Percentiles rank a stretch among this genome's conserved stretches.
phyloP scores from a whole-genome alignment of 2,113 vertebrate species.

The Tenebrosternarchus preto region DNA sequence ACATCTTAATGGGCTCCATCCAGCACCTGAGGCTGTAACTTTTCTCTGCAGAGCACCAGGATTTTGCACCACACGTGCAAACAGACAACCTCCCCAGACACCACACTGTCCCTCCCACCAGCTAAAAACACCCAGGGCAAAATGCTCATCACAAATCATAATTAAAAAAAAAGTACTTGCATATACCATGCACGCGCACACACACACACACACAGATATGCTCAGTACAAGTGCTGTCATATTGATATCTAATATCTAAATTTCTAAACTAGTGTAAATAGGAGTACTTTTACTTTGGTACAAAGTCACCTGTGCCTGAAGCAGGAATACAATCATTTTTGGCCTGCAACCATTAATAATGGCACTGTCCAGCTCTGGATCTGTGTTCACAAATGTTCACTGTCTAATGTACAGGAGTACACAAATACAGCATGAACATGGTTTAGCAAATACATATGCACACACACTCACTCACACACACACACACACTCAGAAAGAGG shows the following conservation, averaged over 20 bases:
- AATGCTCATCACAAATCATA: neutral
- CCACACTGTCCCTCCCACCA: neutral
- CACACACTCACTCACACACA: neutral
- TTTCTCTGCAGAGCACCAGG: slow-evolving; percentile 22
- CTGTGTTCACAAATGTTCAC: neutral
- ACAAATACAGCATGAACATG: neutral
- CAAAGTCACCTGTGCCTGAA: too few relatives aligned
- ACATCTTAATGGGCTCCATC: slow-evolving; percentile 54
- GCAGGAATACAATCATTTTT: neutral
- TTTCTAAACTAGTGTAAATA: neutral
- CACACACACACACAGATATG: neutral
- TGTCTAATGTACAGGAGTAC: neutral
- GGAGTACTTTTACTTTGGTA: neutral
- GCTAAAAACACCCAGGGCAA: neutral
- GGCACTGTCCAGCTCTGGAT: neutral
- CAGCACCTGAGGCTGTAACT: slow-evolving; percentile 53
- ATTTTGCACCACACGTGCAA: slow-evolving; percentile 18
- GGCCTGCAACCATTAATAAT: neutral
- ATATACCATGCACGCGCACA: too few relatives aligned
- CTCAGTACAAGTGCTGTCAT: too few relatives aligned
- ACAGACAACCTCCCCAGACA: slow-evolving; percentile 20
- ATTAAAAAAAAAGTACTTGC: too few relatives aligned
- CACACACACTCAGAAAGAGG: neutral
- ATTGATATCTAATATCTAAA: too few relatives aligned
- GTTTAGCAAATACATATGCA: too few relatives aligned